Evolutionary conservation across 2,888 invertebrate species (phyloP), one percentile per base, ranked within the genome.

Genomic region (Drosophila pegasa): DNA sequence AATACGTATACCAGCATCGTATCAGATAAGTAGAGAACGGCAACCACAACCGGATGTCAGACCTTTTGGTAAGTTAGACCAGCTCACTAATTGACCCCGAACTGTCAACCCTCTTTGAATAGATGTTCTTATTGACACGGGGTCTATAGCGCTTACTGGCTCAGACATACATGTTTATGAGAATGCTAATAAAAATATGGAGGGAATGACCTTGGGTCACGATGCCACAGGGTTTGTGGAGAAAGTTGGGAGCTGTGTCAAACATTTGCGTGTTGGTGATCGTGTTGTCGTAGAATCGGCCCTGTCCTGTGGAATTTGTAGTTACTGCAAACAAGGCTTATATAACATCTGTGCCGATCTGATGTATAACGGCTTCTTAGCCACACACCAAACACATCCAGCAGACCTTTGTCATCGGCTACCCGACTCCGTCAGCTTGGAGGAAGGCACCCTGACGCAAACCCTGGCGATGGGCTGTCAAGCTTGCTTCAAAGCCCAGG

Each of bases 221-320:
- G 99, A 99, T 92, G 96, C 98, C 0, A 94, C 96, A 0, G 97
- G 97, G 8, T 94, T 95, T 27, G 95, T 97, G 0, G 94, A 94
- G 7, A 94, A 97, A 93, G 65, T 90, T n/a, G 96, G 96, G 14
- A 93, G 92, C 20, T 73, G 83, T 12, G 96, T 97, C 1, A 94
- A 93, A 74, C 92, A 94, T 89, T 91, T 97, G 5, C 94, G 95
- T 93, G 92, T 93, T 90, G 98, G 98, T 3, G 98, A 98, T 93
- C 94, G 97, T 76, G 98, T 98, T 7, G 98, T 97, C 1, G 95
- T 98, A 73, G 98, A 98, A 92, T 98, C 98, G 0, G 98, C 98
- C 1, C 95, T 97, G 52, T 95, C 96, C 5, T 99, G 99, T 90
- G 94, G 97, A 50, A 92, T 92, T 57, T 99, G 99, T 91, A 93